Evolutionary conservation across 2,797 vertebrate species (phyloP), one percentile per base, ranked within the genome.

Genomic region (Eulemur rubriventer): DNA sequence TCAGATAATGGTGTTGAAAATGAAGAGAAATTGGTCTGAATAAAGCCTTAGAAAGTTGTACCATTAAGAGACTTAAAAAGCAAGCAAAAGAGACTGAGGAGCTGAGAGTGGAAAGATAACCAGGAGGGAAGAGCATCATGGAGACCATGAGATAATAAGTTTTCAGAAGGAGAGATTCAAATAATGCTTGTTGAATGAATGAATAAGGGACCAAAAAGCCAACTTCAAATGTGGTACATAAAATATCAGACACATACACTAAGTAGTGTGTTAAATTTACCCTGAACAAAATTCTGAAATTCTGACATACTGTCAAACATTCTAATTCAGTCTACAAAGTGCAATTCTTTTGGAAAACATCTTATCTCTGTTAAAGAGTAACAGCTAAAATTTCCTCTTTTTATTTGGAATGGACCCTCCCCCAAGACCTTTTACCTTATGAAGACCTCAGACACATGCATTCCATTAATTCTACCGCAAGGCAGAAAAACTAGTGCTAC

Each of bases 371-470:
- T 30, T 79, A 41, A 35, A 46, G n/a, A 35, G 50, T 38, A 82
- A 61, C 4, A 70, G 85, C 35, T 88, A 33, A 96, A n/a, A 80
- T 65, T 52, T 59, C 48, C 83, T 72, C 0, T 73, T 24, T 38
- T 57, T 95, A 55, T 75, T 94, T 89, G n/a, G 24, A 65, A 69
- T n/a, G n/a, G 38, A 95, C 43, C 8, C 38, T 95, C 30, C 76
- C 65, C 35, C 10, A 75, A 48, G n/a, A 88, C 26, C 61, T 73
- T 84, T 95, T 52, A 48, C 48, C 28, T 38, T 55, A 33, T 22
- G 78, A 93, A 43, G 28, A 46, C 63, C 16, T 46, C 24, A 61
- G 35, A 59, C n/a, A 48, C 28, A 24, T 50, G 7, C 4, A 87
- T 84, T 84, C 46, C 65, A 55, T 72, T 48, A 59, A 48, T 63